Conservation (phyloP, 2,113 vertebrate species). For the Peromyscus leucopus region DNA sequence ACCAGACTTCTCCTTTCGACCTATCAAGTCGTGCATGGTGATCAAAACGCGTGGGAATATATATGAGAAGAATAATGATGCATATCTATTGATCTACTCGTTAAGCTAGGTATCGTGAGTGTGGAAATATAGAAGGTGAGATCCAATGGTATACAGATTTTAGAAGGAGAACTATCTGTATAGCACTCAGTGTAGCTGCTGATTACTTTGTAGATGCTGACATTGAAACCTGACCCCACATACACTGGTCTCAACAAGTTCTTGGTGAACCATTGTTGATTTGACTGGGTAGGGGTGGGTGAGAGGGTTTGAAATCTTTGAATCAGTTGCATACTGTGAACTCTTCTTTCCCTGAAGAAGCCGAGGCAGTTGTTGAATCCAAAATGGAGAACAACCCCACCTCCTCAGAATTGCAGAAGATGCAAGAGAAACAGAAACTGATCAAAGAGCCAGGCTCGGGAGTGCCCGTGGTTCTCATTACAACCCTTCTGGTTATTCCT, state of each 20-base stretch:
- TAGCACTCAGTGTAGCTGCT: not conserved
- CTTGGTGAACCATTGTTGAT: slow-evolving; percentile 11
- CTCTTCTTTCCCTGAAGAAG: slow-evolving; percentile 89
- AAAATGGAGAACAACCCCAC: slow-evolving; percentile 89
- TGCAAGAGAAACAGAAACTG: slow-evolving; percentile 86
- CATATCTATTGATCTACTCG: too few species aligned
- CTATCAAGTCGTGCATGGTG: too few species aligned
- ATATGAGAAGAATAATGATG: too few species aligned
- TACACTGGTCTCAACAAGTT: not conserved
- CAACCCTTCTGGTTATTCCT: slow-evolving; percentile 93
- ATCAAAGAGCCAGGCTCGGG: slow-evolving; percentile 83
- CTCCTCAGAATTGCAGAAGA: slow-evolving; percentile 85
- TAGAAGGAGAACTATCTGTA: too few species aligned
- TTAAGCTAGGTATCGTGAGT: too few species aligned
- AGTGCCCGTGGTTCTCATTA: slow-evolving; percentile 92
- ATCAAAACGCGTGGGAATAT: too few species aligned
- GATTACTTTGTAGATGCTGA: not conserved
- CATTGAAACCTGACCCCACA: not conserved
- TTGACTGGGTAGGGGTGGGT: slow-evolving; percentile 37
- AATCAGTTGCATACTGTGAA: slow-evolving; percentile 80
- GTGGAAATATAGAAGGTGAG: too few species aligned
- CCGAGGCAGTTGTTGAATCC: slow-evolving; percentile 90
- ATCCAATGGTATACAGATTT: too few species aligned
- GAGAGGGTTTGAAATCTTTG: slow-evolving; percentile 52
- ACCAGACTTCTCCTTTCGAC: too few species aligned